phyloP scores from a whole-genome alignment of 2,888 invertebrate genomes.

The Prionchulus punctatus region DNA sequence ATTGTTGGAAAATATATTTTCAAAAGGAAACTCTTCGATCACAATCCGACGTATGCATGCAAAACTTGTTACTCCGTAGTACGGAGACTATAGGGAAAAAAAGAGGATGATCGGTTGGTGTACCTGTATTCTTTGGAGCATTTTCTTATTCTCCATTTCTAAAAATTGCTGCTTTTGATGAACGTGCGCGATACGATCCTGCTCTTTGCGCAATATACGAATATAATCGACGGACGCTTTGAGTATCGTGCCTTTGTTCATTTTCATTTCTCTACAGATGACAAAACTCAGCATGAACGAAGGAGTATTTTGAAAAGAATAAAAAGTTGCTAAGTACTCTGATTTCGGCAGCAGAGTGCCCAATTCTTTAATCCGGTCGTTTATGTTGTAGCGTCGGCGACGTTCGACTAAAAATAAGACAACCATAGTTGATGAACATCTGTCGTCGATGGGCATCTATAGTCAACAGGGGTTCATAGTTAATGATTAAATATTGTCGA shows the following conservation, averaged over 20 bases:
- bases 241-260: conserved; percentile 67
- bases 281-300: background rate
- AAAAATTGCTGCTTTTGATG: conserved; percentile 61
- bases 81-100: no score
- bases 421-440: no score
- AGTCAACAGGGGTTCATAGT: no score
- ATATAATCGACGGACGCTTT: conserved; percentile 96
- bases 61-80: no score
- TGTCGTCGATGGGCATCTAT: no score
- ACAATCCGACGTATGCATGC: no score
- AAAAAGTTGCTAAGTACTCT: no score
- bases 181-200: conserved; percentile 55
- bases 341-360: conserved; percentile 80
- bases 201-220: conserved; percentile 53
- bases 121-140: conserved; percentile 7
- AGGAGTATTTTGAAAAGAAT: background rate
- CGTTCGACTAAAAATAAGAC: conserved; percentile 24
- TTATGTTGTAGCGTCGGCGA: conserved; percentile 77
- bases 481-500: no score
- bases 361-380: conserved; percentile 90
- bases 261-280: conserved; percentile 33
- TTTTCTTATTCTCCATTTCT: conserved; percentile 38
- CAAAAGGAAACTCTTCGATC: no score
- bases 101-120: no score
- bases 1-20: no score